Conservation (phyloP, 92 coral and sea anemone genomes). For the Palythoa grandiflora region DNA sequence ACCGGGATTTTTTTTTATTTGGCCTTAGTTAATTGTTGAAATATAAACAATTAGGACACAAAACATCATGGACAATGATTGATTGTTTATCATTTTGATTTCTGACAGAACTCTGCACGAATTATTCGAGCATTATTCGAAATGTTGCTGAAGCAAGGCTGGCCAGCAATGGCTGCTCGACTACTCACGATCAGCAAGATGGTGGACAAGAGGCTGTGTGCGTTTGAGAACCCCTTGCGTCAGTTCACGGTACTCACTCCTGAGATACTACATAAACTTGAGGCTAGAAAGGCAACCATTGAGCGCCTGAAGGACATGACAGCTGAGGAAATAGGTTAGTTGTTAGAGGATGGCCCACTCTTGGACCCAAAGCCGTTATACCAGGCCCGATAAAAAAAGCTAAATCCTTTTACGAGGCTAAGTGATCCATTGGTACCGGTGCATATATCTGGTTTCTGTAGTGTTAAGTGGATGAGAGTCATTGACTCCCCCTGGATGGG, state of each 20-base stretch:
- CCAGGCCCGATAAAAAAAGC: no score
- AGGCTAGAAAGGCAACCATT: slow-evolving; percentile 72
- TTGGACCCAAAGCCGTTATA: no score
- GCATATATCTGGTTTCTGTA: no score
- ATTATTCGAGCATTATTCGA: slow-evolving; percentile 95
- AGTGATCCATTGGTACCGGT: no score
- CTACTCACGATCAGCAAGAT: slow-evolving; percentile 85
- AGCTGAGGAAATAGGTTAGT: slow-evolving; percentile 89
- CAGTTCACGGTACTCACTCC: slow-evolving; percentile 85
- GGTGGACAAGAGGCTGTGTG: slow-evolving; percentile 94
- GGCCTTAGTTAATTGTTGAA: no score
- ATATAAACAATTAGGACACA: no score
- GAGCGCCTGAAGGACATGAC: slow-evolving; percentile 83
- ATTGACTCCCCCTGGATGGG: no score
- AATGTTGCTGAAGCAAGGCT: slow-evolving; percentile 81
- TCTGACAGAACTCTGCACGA: slow-evolving; percentile 85
- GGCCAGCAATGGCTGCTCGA: slow-evolving; percentile 85
- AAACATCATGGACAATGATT: no score
- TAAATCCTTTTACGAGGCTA: no score
- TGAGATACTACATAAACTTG: slow-evolving; percentile 84
- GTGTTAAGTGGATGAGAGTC: no score
- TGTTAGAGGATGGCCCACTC: no score
- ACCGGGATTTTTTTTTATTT: no score
- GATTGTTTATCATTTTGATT: not conserved
- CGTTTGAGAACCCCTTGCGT: slow-evolving; percentile 82